phyloP scores from a whole-genome alignment of 2,797 vertebrate species.

The Xerus rutilus region DNA sequence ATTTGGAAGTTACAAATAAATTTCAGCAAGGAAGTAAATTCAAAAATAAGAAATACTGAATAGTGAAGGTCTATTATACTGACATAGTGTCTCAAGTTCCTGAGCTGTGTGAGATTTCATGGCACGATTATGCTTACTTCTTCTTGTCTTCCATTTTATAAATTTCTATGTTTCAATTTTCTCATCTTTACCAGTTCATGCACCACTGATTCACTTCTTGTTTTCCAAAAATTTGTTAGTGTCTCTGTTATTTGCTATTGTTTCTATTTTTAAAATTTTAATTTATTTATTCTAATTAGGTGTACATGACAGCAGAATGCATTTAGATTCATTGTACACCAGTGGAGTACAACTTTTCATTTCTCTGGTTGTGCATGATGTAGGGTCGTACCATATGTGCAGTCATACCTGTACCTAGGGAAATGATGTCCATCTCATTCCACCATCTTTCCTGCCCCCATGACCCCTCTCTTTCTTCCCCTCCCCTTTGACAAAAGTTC shows the following conservation, averaged over 20 bases:
- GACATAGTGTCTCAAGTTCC: not conserved
- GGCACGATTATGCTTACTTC: not conserved
- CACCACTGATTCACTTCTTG: not conserved
- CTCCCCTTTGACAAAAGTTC: no score
- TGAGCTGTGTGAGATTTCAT: not conserved
- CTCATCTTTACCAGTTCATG: not conserved
- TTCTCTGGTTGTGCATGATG: no score
- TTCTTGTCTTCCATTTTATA: not conserved
- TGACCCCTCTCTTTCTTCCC: no score
- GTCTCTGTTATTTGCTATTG: not conserved
- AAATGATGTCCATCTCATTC: no score
- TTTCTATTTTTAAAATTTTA: not conserved
- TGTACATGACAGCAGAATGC: no score
- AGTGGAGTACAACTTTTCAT: no score
- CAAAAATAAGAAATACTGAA: not conserved
- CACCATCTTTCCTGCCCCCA: no score
- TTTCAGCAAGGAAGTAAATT: not conserved
- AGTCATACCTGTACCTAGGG: no score
- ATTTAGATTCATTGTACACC: no score
- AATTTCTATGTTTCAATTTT: slow-evolving; percentile 1
- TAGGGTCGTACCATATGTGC: no score
- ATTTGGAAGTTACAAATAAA: not conserved
- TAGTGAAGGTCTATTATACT: not conserved
- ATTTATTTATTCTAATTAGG: no score
- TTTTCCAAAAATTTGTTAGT: not conserved